Evolutionary conservation across 2,888 invertebrate species (phyloP).

Genomic region (Heliothis peltigera): DNA sequence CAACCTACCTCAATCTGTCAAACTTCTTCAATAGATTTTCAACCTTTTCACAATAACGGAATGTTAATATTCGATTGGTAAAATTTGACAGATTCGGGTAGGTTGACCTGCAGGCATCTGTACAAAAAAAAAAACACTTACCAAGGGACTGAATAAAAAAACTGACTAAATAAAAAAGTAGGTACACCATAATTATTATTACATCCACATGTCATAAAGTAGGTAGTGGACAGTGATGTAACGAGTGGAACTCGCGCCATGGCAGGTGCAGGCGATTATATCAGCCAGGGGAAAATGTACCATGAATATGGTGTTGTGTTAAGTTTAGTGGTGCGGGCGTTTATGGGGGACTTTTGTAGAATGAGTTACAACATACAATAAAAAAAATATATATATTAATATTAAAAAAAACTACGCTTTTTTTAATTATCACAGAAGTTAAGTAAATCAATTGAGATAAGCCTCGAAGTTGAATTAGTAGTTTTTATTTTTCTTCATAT

Average conservation of each 20-base stretch:
- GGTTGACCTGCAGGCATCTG: too few relatives aligned
- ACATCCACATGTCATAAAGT: constrained; percentile 35
- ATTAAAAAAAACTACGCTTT: too few relatives aligned
- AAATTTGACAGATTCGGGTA: too few relatives aligned
- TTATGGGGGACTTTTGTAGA: background rate
- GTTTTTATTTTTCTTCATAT: too few relatives aligned
- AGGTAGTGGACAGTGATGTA: constrained; percentile 56
- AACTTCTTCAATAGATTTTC: too few relatives aligned
- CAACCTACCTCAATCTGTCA: too few relatives aligned
- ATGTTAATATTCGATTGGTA: too few relatives aligned
- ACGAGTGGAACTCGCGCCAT: constrained; percentile 51
- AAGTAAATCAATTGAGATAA: too few relatives aligned
- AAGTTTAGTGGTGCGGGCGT: background rate
- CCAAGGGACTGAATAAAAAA: constrained; percentile 4
- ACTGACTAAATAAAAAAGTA: constrained; percentile 43
- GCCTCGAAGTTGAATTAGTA: too few relatives aligned
- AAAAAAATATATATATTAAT: too few relatives aligned
- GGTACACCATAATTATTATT: constrained; percentile 34
- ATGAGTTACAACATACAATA: background rate
- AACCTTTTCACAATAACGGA: too few relatives aligned
- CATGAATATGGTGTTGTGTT: constrained; percentile 18
- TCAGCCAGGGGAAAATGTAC: constrained; percentile 45
- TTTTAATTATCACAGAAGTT: too few relatives aligned
- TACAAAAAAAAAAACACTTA: constrained; percentile 28
- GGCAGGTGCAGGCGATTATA: constrained; percentile 72